Evolutionary conservation across 2,888 invertebrate species (phyloP).

Genomic region (Drosophila affinis): DNA sequence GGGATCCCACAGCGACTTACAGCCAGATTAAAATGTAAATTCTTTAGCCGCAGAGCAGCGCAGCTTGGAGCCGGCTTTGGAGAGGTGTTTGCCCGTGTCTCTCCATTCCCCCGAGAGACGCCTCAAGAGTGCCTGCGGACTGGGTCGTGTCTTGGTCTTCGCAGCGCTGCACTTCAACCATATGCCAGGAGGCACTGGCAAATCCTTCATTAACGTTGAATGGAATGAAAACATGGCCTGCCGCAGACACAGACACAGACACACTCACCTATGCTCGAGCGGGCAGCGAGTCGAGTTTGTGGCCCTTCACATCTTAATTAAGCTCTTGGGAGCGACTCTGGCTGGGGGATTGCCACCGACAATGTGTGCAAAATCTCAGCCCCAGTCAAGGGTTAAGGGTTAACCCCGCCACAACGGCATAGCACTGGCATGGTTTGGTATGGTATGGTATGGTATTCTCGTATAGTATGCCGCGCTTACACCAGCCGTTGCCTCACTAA

Average conservation of each 20-base stretch:
- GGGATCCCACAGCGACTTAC: conserved; percentile 67
- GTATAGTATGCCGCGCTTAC: conserved; percentile 5
- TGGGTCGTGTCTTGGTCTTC: conserved; percentile 7
- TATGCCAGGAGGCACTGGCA: conserved; percentile 31
- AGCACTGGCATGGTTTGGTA: not conserved
- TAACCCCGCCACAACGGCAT: not conserved
- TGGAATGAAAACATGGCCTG: conserved; percentile 64
- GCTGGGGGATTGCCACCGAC: conserved; percentile 52
- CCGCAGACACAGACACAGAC: conserved; percentile 21
- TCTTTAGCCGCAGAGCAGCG: conserved; percentile 48
- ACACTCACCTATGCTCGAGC: conserved; percentile 26
- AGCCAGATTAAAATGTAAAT: conserved; percentile 77
- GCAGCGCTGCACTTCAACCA: conserved; percentile 29
- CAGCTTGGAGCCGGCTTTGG: conserved; percentile 32
- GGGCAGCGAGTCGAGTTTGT: conserved; percentile 55
- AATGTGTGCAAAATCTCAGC: conserved; percentile 68
- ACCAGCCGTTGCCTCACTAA: conserved; percentile 54
- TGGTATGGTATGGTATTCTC: not conserved
- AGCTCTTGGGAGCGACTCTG: conserved; percentile 70
- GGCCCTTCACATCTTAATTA: conserved; percentile 70
- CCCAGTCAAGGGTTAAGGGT: conserved; percentile 47
- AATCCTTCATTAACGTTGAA: conserved; percentile 80
- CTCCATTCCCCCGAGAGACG: conserved; percentile 18
- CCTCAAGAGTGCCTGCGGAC: not conserved
- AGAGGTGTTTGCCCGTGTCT: conserved; percentile 28